Evolutionary conservation across 2,888 invertebrate species (phyloP).

Genomic region (Ernsta delagoae): DNA sequence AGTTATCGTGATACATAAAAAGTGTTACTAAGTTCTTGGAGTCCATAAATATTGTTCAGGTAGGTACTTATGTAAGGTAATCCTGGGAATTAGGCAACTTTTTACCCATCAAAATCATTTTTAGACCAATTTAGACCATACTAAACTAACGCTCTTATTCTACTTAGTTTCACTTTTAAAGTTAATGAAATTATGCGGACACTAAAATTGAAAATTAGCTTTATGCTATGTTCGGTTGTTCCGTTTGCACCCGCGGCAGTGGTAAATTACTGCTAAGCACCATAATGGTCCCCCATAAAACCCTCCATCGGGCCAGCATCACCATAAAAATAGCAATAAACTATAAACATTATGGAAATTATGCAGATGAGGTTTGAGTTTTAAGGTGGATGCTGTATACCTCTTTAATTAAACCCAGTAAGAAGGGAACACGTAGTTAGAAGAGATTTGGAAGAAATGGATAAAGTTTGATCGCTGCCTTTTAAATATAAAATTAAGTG

Average conservation of each 20-base stretch:
- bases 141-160: neutral
- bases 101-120: too few species aligned
- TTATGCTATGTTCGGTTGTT: neutral
- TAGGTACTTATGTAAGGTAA: too few species aligned
- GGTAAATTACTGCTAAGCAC: conserved; percentile 24
- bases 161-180: neutral
- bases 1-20: too few species aligned
- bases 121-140: too few species aligned
- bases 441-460: neutral
- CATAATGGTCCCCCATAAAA: conserved; percentile 16
- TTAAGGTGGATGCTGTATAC: conserved; percentile 7
- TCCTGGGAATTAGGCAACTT: too few species aligned
- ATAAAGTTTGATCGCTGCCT: neutral
- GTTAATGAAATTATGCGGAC: neutral
- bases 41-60: too few species aligned
- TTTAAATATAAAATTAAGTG: too few species aligned
- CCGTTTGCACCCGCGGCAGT: neutral
- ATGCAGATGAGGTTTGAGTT: conserved; percentile 37
- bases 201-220: neutral
- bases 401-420: neutral
- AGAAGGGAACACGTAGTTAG: neutral
- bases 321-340: conserved; percentile 34
- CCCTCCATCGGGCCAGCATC: conserved; percentile 22
- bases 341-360: conserved; percentile 37
- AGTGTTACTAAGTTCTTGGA: too few species aligned